Evolutionary conservation across 2,888 invertebrate genomes (phyloP).

Genomic region (Cheilosia vernalis): DNA sequence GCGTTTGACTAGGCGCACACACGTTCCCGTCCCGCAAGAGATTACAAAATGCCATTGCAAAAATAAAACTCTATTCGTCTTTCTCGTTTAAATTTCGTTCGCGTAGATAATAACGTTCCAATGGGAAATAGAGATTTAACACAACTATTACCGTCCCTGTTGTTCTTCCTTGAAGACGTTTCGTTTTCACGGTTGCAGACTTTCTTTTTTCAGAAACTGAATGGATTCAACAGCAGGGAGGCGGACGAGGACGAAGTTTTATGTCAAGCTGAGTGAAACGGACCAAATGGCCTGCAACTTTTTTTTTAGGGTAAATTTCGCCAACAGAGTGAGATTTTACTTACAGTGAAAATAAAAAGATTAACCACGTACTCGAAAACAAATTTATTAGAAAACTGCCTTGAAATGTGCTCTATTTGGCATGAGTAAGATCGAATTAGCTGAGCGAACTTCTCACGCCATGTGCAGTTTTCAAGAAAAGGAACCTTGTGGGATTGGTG

Average conservation of each 20-base stretch:
- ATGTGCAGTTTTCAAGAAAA: constrained; percentile 78
- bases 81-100: constrained; percentile 39
- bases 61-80: constrained; percentile 31
- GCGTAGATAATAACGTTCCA: background rate
- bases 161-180: constrained; percentile 58
- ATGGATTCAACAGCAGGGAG: constrained; percentile 17
- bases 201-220: constrained; percentile 57
- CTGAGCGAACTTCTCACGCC: constrained; percentile 76
- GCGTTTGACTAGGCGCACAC: constrained; percentile 73
- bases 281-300: constrained; percentile 26
- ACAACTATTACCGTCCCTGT: constrained; percentile 45
- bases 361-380: constrained; percentile 27
- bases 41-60: constrained; percentile 31
- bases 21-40: constrained; percentile 57
- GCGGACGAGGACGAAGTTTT: constrained; percentile 61
- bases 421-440: constrained; percentile 75
- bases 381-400: constrained; percentile 51
- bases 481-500: constrained; percentile 39
- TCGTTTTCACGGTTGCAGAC: constrained; percentile 53
- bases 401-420: constrained; percentile 64
- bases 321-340: constrained; percentile 24
- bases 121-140: constrained; percentile 6
- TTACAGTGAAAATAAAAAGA: constrained; percentile 51
- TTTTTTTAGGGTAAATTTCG: background rate
- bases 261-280: constrained; percentile 48